Conservation (phyloP, 2,113 vertebrate species). For the Maccullochella peelii region DNA sequence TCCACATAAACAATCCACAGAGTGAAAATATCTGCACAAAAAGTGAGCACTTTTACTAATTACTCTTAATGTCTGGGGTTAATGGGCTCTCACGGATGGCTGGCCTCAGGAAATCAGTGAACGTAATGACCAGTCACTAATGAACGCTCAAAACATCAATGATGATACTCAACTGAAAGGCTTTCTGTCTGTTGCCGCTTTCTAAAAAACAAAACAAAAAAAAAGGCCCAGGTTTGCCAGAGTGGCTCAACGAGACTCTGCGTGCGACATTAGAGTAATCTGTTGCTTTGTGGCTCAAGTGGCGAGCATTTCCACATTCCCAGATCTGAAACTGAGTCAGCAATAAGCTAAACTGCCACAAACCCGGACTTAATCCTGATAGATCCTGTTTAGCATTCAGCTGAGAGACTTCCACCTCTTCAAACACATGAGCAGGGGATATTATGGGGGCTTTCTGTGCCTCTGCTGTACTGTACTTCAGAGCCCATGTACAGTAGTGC, state of each 20-base stretch:
- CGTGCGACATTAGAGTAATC: constrained; percentile 15
- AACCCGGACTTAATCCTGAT: constrained; percentile 79
- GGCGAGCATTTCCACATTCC: constrained; percentile 51
- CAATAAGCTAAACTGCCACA: constrained; percentile 75
- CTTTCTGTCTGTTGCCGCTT: constrained; percentile 44
- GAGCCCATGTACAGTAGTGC: constrained; percentile 37
- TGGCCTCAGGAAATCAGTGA: constrained; percentile 78
- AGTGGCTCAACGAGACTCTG: constrained; percentile 10
- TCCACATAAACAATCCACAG: constrained; percentile 39
- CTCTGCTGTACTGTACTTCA: constrained; percentile 53
- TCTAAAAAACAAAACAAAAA: neutral
- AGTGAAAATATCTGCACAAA: constrained; percentile 49
- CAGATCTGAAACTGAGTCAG: constrained; percentile 66
- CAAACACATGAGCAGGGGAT: constrained; percentile 73
- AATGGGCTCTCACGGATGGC: constrained; percentile 72
- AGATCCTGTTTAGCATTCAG: constrained; percentile 82
- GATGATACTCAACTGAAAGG: constrained; percentile 52
- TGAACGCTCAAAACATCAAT: constrained; percentile 81
- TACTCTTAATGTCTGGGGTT: constrained; percentile 71
- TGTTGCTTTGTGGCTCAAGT: constrained; percentile 30
- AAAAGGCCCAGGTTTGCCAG: neutral
- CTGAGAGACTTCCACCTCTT: constrained; percentile 77
- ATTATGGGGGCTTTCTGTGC: constrained; percentile 69
- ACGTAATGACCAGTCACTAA: constrained; percentile 84
- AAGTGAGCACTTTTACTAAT: constrained; percentile 72